Base-by-base conservation (phyloP, 2,888 invertebrate species). In the Boloria euphrosyne region DNA sequence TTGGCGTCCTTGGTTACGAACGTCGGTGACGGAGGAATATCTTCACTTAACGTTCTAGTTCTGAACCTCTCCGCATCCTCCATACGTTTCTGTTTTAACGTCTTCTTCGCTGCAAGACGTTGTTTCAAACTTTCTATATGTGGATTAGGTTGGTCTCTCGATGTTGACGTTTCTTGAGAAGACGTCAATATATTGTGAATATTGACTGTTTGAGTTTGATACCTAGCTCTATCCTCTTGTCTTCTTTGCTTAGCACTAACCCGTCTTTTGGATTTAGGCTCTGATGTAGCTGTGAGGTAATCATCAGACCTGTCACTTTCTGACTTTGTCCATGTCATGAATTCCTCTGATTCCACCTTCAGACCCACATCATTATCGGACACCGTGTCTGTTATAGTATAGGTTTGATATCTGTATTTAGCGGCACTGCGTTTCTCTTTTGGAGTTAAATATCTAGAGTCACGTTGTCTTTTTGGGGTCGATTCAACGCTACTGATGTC, bases 341-440 rank as follows among this genome's bases (percentile, higher is more conserved):
- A 89, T 60, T 88, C 88, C 13, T 90, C 89, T 0, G 78, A 75
- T 58, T 84, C 85, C 3, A 83, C 80, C 72, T 86, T 85, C 4
- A 84, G 65, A 7, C 81, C 80, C 1, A 82, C 76, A 10, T 87
- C 87, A 52, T 70, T 79, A 53, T 86, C 89, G 0, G 85, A 75
- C 1, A 80, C 82, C 3, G 81, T 82, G 64, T 94, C 95, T 0
- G 94, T 95, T 50, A 97, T 96, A 0, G 96, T 97, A 79, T 97
- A 97, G 0, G 97, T 97, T 80, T 95, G 96, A 80, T 95, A 97
- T 68, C 97, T 94, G 75, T 97, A 96, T 79, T 96, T 96, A 2
- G 95, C 94, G 47, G 95, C 83, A 73, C 94, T 94, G 50, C 97
- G 90, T 77, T 95, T 95, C 79, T 97, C 96, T 82, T 96, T 97